A percentile compares a stretch with the other conserved stretches of the same genome.
Conservation (phyloP, 1,140 invertebrate species). For the Phthorimaea operculella region DNA sequence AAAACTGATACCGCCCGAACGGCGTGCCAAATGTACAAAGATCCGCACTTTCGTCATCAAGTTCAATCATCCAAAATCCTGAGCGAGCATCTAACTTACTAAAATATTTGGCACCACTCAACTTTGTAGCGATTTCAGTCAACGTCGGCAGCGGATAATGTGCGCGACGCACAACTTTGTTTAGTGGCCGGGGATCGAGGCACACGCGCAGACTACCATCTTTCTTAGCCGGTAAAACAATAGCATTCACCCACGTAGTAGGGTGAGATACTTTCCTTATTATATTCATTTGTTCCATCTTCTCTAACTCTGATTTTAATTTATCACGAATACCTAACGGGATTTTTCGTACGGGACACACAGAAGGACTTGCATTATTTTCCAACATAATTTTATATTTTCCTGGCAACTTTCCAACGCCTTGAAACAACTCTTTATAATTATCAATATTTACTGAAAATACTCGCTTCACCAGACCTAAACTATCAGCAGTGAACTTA, state of each 20-base stretch:
- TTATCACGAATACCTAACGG: conserved; percentile 20
- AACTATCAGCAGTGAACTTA: neutral
- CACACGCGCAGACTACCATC: conserved; percentile 42
- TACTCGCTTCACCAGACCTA: conserved; percentile 8
- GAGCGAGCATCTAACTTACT: conserved; percentile 31
- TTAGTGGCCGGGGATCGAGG: conserved; percentile 47
- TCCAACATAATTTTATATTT: conserved; percentile 20
- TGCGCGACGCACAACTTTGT: conserved; percentile 18
- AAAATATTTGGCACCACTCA: conserved; percentile 2
- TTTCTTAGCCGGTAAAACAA: conserved; percentile 37
- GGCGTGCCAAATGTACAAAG: conserved; percentile 36
- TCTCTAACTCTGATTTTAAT: conserved; percentile 21
- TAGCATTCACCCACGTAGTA: conserved; percentile 44
- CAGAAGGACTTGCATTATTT: conserved; percentile 14
- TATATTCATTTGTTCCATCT: conserved; percentile 16
- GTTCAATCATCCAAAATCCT: conserved; percentile 50
- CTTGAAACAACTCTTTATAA: conserved; percentile 11
- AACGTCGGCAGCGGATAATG: conserved; percentile 6
- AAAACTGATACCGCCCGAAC: conserved; percentile 29
- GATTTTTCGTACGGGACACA: conserved; percentile 22
- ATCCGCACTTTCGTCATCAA: conserved; percentile 33
- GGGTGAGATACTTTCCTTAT: conserved; percentile 27
- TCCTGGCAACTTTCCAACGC: conserved; percentile 8
- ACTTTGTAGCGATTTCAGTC: conserved; percentile 1
- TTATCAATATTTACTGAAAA: neutral